Percentiles rank a stretch among this genome's conserved stretches.
Conservation (phyloP, 2,888 invertebrate genomes). For the Dasypogon diadema region DNA sequence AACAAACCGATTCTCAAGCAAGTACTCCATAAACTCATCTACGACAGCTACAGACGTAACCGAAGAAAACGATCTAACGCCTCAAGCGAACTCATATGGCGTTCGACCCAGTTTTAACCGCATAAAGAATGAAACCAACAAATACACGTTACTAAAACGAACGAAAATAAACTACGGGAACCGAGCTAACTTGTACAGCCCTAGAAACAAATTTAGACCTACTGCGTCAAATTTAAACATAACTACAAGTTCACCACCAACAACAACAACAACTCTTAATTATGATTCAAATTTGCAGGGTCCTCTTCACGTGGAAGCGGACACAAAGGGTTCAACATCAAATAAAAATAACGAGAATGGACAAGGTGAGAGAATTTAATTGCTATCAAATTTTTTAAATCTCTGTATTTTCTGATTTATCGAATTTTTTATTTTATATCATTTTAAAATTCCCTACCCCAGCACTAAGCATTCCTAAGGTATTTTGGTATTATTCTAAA, state of each 20-base stretch:
- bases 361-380: slow-evolving; percentile 26
- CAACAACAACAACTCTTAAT: background rate
- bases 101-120: slow-evolving; percentile 19
- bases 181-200: background rate
- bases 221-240: background rate
- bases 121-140: slow-evolving; percentile 37
- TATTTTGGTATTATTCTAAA: no score
- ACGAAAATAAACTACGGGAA: background rate
- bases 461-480: no score
- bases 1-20: slow-evolving; percentile 10
- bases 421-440: no score
- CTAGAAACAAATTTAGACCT: background rate
- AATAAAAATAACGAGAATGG: background rate
- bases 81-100: slow-evolving; percentile 44
- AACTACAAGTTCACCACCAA: background rate
- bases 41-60: background rate
- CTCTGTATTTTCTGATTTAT: no score
- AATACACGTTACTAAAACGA: slow-evolving; percentile 8
- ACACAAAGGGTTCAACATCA: background rate
- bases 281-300: slow-evolving; percentile 40
- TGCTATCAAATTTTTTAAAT: no score
- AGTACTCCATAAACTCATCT: background rate
- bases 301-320: background rate
- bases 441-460: no score
- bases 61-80: slow-evolving; percentile 36